phyloP scores from a whole-genome alignment of 1,140 invertebrate genomes.

The Penaeus japonicus region DNA sequence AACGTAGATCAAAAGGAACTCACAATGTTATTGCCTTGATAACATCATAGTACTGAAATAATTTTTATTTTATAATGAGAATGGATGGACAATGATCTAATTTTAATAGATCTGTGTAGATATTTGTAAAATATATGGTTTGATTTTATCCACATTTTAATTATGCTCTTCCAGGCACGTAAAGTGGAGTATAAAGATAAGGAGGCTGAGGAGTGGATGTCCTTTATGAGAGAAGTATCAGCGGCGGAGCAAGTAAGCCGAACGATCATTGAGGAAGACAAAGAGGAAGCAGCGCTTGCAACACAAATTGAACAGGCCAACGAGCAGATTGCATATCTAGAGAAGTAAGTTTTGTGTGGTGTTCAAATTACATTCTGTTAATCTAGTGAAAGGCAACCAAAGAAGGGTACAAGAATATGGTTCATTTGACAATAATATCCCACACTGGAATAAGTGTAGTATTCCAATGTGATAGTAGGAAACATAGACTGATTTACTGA shows the following conservation, averaged over 20 bases:
- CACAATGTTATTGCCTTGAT: too few relatives aligned
- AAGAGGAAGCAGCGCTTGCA: conserved; percentile 48
- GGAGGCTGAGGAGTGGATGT: conserved; percentile 54
- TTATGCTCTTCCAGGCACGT: conserved; percentile 41
- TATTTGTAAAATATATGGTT: background rate
- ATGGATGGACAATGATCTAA: too few relatives aligned
- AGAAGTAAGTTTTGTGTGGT: conserved; percentile 37
- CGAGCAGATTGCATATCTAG: conserved; percentile 55
- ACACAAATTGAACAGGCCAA: conserved; percentile 57
- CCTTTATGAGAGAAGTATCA: conserved; percentile 56
- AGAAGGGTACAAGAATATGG: background rate
- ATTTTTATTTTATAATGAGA: background rate
- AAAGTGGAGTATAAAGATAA: conserved; percentile 58
- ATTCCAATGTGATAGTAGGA: too few relatives aligned
- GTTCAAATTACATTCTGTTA: background rate
- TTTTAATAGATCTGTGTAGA: background rate
- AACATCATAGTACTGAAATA: too few relatives aligned
- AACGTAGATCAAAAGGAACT: too few relatives aligned
- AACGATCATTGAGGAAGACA: conserved; percentile 56
- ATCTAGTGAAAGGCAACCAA: background rate
- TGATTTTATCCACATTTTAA: background rate
- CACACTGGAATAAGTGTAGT: too few relatives aligned
- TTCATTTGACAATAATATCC: too few relatives aligned
- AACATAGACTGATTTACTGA: too few relatives aligned
- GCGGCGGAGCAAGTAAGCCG: conserved; percentile 51